These are phyloP conservation scores for Rhipidura dahli DNA, from an alignment of 2,113 vertebrate species.

Conservation along the genomic window DNA sequence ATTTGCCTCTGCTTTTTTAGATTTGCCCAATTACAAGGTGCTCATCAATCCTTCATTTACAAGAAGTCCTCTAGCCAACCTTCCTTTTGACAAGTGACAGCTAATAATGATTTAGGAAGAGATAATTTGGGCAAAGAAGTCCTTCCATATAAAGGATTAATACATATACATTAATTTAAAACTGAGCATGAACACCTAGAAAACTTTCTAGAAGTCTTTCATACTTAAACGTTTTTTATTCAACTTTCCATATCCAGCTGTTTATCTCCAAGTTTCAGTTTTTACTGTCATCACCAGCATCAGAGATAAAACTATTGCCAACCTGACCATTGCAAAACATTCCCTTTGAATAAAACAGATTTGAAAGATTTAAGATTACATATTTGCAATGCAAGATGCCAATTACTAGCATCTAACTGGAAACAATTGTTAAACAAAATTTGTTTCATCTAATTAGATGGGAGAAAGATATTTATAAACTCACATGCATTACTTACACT, in stretches of 20 bases:
- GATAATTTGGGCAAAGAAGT: not conserved
- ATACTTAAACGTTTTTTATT: not conserved
- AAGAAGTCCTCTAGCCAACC: not conserved
- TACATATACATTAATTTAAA: not conserved
- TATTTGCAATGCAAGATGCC: not conserved
- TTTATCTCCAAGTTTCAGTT: not conserved
- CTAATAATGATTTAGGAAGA: not conserved
- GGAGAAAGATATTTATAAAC: not conserved
- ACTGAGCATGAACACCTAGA: not conserved
- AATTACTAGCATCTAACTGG: not conserved
- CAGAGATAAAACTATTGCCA: not conserved
- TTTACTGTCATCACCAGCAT: not conserved
- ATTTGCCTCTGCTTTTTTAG: not conserved
- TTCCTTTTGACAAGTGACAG: not conserved
- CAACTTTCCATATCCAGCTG: not conserved
- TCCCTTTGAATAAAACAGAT: not conserved
- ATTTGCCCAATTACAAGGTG: not conserved
- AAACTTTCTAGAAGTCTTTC: not conserved
- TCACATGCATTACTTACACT: not conserved
- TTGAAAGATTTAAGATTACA: not conserved
- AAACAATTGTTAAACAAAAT: not conserved
- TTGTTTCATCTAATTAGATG: not conserved
- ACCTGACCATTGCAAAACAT: not conserved
- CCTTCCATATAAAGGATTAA: not conserved
- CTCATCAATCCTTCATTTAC: not conserved